phyloP scores from a whole-genome alignment of 1,140 invertebrate species.

The Odontomachus brunneus region DNA sequence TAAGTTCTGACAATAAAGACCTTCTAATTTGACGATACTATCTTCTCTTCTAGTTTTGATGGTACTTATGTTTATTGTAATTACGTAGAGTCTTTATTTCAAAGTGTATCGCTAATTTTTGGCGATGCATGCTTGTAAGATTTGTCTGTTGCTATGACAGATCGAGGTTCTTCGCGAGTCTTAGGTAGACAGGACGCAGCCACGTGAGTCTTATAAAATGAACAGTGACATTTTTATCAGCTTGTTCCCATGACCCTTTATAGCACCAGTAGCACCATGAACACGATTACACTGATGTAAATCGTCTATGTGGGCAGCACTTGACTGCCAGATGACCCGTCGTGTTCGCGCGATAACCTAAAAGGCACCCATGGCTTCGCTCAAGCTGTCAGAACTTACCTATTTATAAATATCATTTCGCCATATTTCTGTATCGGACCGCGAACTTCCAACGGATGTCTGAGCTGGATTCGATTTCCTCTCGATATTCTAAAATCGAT shows the following conservation, averaged over 20 bases:
- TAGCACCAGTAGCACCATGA: slow-evolving; percentile 81
- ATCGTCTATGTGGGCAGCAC: slow-evolving; percentile 79
- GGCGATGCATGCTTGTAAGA: too few species aligned
- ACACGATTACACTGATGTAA: slow-evolving; percentile 77
- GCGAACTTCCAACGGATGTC: slow-evolving; percentile 33
- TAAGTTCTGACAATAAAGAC: too few species aligned
- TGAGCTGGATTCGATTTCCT: slow-evolving; percentile 14
- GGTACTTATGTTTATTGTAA: too few species aligned
- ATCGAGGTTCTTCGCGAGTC: too few species aligned
- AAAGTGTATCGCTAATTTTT: too few species aligned
- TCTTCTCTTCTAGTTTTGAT: too few species aligned
- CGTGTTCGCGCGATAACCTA: slow-evolving; percentile 84
- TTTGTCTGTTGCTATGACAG: too few species aligned
- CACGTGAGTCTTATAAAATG: slow-evolving; percentile 53
- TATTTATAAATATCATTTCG: slow-evolving; percentile 83
- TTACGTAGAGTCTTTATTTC: too few species aligned
- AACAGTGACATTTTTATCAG: slow-evolving; percentile 82
- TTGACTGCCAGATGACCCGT: slow-evolving; percentile 86
- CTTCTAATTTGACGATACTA: too few species aligned
- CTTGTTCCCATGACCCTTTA: slow-evolving; percentile 83
- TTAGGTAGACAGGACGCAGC: slow-evolving; percentile 20
- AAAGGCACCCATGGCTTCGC: slow-evolving; percentile 83
- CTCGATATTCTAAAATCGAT: slow-evolving; percentile 11
- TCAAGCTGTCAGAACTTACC: slow-evolving; percentile 84
- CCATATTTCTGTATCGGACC: slow-evolving; percentile 70